Conservation (phyloP, 1,140 invertebrate species). For the Euschistus heros region DNA sequence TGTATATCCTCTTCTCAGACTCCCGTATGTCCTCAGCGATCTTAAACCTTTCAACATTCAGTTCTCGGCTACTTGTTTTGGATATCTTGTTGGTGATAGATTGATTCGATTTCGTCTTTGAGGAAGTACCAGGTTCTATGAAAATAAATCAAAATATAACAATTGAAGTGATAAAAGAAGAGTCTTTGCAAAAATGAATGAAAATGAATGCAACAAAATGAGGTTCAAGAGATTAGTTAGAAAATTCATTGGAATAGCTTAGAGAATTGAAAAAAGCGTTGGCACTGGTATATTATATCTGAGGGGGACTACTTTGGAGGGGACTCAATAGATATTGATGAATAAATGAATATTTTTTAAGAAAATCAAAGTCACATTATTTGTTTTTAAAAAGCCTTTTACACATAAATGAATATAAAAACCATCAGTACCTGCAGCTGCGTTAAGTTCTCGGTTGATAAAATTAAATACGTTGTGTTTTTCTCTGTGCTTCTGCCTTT, state of each 20-base stretch:
- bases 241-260: background rate
- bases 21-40: slow-evolving; percentile 58
- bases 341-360: too few species aligned
- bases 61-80: slow-evolving; percentile 47
- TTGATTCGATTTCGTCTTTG: slow-evolving; percentile 24
- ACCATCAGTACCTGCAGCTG: too few species aligned
- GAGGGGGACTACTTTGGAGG: too few species aligned
- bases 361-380: too few species aligned
- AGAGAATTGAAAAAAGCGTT: too few species aligned
- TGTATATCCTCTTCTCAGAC: slow-evolving; percentile 52
- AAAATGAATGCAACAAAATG: background rate
- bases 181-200: background rate
- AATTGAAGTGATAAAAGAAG: background rate
- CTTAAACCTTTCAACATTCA: slow-evolving; percentile 65
- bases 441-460: slow-evolving; percentile 44
- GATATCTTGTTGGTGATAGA: slow-evolving; percentile 36
- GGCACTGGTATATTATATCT: too few species aligned
- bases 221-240: background rate
- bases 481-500: slow-evolving; percentile 42
- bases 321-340: too few species aligned
- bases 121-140: slow-evolving; percentile 29
- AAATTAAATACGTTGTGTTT: slow-evolving; percentile 66
- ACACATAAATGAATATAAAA: too few species aligned
- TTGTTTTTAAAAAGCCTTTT: too few species aligned
- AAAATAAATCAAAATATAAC: background rate